Conservation (phyloP, 1,140 invertebrate species). For the Neocloeon triangulifer region DNA sequence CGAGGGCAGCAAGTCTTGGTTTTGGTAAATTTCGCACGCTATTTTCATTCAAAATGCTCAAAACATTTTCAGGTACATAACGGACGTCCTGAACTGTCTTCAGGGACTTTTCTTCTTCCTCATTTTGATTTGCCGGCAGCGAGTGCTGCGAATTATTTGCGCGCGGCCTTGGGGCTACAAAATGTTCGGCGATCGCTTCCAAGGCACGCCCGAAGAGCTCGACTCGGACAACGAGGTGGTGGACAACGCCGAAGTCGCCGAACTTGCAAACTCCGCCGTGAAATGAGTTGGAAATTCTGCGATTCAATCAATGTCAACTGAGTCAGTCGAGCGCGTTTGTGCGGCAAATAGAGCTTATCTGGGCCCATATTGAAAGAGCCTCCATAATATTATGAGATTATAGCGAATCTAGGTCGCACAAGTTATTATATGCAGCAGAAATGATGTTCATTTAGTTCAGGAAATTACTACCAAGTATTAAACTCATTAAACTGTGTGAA, state of each 20-base stretch:
- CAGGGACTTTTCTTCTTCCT: conserved; percentile 43
- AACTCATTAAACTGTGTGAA: too few species aligned
- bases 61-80: conserved; percentile 24
- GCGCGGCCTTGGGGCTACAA: conserved; percentile 17
- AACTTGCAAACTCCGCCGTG: too few species aligned
- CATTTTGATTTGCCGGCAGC: conserved; percentile 28
- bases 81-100: conserved; percentile 33
- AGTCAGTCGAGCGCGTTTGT: too few species aligned
- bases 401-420: too few species aligned
- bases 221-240: conserved; percentile 22
- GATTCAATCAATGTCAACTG: too few species aligned
- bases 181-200: conserved; percentile 15
- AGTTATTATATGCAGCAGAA: too few species aligned
- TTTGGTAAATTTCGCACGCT: conserved; percentile 6
- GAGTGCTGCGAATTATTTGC: conserved; percentile 28
- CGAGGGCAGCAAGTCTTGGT: not conserved
- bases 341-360: too few species aligned
- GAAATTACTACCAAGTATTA: too few species aligned
- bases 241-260: conserved; percentile 12
- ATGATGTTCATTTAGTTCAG: too few species aligned
- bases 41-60: not conserved
- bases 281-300: too few species aligned
- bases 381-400: too few species aligned
- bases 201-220: conserved; percentile 13
- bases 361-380: too few species aligned